A percentile compares a stretch with the other conserved stretches of the same genome.
Conservation (phyloP, 2,113 vertebrate species). For the Erpornis zantholeuca region DNA sequence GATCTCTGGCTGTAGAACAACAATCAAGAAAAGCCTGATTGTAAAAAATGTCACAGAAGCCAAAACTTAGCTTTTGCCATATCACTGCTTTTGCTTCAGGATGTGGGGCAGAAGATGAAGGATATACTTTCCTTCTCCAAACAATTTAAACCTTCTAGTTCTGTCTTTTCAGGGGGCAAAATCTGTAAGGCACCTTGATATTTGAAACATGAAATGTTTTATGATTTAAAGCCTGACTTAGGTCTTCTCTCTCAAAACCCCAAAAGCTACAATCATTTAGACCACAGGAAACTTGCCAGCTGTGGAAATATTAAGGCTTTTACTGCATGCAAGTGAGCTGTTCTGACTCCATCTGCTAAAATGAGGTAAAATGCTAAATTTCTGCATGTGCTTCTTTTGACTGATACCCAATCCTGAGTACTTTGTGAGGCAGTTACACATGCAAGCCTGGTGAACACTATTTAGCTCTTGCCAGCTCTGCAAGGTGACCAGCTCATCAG, state of each 20-base stretch:
- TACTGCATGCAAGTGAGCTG: not conserved
- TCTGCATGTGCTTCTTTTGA: slow-evolving; percentile 1
- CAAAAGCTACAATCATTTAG: not conserved
- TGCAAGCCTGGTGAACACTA: not conserved
- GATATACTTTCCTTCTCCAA: not conserved
- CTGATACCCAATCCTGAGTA: not conserved
- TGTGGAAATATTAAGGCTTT: slow-evolving; percentile 39
- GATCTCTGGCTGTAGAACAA: not conserved
- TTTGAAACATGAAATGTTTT: slow-evolving; percentile 1
- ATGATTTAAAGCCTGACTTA: not conserved
- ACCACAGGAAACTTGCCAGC: slow-evolving; percentile 6
- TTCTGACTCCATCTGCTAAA: slow-evolving; percentile 26
- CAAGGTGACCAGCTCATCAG: not conserved
- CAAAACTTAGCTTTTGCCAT: not conserved
- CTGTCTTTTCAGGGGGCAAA: not conserved
- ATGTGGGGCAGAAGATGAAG: not conserved
- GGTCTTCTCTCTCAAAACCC: not conserved
- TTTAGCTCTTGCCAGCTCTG: not conserved
- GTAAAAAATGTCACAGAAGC: not conserved
- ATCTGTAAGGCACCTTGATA: not conserved
- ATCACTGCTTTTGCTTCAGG: not conserved
- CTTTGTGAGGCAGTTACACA: not conserved
- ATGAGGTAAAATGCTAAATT: not conserved
- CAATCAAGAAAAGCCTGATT: not conserved
- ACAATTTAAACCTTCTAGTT: not conserved